phyloP scores from a whole-genome alignment of 1,140 invertebrate genomes.

The Cyclina sinensis region DNA sequence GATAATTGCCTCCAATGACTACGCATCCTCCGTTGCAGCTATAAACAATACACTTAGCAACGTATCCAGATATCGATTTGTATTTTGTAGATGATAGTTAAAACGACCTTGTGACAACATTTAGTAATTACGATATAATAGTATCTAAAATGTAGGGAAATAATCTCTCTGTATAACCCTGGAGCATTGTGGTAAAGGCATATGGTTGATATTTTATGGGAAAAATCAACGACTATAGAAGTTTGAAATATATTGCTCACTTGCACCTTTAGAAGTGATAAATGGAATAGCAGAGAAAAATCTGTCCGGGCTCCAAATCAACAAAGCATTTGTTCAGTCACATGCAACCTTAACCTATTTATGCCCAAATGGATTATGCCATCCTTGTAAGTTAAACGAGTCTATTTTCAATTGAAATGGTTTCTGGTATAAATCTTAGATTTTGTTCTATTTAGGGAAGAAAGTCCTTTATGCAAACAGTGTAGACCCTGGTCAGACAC shows the following conservation, averaged over 20 bases:
- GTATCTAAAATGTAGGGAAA: constrained; percentile 39
- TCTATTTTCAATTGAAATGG: too few species aligned
- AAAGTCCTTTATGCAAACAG: too few species aligned
- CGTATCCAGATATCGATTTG: constrained; percentile 17
- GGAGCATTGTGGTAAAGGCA: neutral
- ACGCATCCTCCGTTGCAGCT: neutral
- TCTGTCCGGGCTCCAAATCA: too few species aligned
- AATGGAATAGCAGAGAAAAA: too few species aligned
- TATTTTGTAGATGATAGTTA: constrained; percentile 37
- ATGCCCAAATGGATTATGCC: too few species aligned
- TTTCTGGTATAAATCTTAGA: too few species aligned
- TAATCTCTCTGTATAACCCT: constrained; percentile 17
- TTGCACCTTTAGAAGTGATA: neutral
- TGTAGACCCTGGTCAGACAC: too few species aligned
- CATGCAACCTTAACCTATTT: too few species aligned
- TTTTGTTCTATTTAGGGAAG: too few species aligned
- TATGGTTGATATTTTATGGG: constrained; percentile 49
- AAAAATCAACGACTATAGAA: neutral
- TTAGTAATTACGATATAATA: constrained; percentile 45
- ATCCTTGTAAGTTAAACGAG: too few species aligned
- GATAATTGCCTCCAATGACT: neutral
- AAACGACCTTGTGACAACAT: constrained; percentile 30
- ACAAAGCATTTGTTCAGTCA: too few species aligned
- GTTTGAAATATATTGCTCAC: neutral
- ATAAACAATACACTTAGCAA: constrained; percentile 15